These are phyloP conservation scores for Anser brachyrhynchus DNA, from an alignment of 2,113 vertebrate species.

Conservation along the genomic window DNA sequence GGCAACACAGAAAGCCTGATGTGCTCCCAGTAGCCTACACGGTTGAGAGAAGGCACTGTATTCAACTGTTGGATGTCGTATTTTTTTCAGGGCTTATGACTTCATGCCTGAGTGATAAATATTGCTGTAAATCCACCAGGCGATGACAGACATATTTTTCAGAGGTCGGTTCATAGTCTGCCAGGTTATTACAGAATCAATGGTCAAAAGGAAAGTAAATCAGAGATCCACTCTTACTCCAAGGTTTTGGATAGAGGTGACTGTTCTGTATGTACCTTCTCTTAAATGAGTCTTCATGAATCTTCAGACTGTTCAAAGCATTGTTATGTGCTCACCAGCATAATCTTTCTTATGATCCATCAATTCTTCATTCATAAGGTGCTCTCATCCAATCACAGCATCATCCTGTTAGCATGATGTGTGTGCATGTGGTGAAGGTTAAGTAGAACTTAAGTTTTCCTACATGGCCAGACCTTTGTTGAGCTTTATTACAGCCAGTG, in stretches of 20 bases:
- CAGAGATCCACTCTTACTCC: neutral
- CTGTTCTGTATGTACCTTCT: neutral
- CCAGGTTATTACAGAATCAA: neutral
- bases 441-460: neutral
- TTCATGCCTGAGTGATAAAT: neutral
- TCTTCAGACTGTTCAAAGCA: neutral
- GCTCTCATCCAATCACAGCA: neutral
- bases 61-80: neutral
- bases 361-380: neutral
- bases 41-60: neutral
- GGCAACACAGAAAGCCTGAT: neutral
- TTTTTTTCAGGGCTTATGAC: neutral
- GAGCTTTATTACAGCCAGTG: neutral
- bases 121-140: neutral
- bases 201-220: neutral
- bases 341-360: neutral
- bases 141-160: neutral
- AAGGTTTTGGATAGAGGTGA: neutral
- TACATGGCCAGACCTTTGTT: neutral
- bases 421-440: neutral
- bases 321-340: neutral
- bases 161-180: neutral
- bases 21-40: neutral
- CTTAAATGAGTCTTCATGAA: neutral
- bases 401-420: neutral